phyloP scores from a whole-genome alignment of 2,888 invertebrate genomes.

The Ennomos fuscantarius region DNA sequence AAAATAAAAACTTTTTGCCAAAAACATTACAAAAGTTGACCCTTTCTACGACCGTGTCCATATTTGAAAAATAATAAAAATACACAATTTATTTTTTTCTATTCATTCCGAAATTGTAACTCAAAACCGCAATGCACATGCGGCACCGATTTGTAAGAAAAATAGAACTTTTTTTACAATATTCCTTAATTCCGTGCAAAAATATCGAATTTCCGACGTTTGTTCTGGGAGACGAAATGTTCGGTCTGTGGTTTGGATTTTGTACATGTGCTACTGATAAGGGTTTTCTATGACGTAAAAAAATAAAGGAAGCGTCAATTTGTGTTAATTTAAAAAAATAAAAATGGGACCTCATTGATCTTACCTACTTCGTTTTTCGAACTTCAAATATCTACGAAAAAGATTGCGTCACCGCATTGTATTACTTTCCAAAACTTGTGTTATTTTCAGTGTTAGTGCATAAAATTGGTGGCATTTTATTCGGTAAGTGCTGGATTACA shows the following conservation, averaged over 20 bases:
- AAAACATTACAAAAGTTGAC: constrained; percentile 62
- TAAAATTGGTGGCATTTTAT: too few relatives aligned
- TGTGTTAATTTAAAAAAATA: constrained; percentile 33
- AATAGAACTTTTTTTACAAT: constrained; percentile 71
- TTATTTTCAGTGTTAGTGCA: too few relatives aligned
- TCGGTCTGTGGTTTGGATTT: constrained; percentile 62
- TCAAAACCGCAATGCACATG: constrained; percentile 74
- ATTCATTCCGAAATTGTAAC: constrained; percentile 59
- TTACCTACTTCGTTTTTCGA: too few relatives aligned
- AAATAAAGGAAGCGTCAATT: constrained; percentile 63
- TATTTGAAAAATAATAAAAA: constrained; percentile 71
- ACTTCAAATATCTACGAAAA: too few relatives aligned
- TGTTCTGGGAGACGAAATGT: constrained; percentile 51
- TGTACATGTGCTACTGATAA: constrained; percentile 69
- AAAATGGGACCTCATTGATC: too few relatives aligned
- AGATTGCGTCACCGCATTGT: too few relatives aligned
- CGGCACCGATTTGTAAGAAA: constrained; percentile 71
- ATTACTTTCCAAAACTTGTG: too few relatives aligned
- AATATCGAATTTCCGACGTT: constrained; percentile 73
- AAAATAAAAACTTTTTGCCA: constrained; percentile 50
- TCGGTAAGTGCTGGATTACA: too few relatives aligned
- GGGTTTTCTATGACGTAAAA: constrained; percentile 47
- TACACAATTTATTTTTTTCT: constrained; percentile 47
- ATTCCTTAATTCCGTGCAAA: constrained; percentile 76
- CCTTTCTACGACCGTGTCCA: constrained; percentile 73